Evolutionary conservation across 2,888 invertebrate genomes (phyloP), one percentile per base, ranked within the genome.

Genomic region (Serripes groenlandicus): DNA sequence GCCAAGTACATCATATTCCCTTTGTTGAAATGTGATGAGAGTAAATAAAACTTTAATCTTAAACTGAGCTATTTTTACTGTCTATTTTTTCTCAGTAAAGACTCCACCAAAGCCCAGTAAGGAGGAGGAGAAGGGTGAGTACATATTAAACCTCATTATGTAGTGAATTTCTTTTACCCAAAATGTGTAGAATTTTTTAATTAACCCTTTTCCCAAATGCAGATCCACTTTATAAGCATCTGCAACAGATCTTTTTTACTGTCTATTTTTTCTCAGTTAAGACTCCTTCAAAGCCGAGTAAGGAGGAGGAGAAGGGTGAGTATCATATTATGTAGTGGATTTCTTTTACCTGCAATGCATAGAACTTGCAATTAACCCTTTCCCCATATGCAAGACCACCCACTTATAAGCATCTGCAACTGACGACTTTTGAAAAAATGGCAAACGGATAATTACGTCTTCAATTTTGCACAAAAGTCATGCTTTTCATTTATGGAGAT

Each of bases 251-350:
- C n/a, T 35, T 52, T 56, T 32, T 56, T 71, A 30, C 30, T 56
- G 21, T 42, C 35, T 73, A 18, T 78, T 35, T 74, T 60, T 54
- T 70, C 58, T 68, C 76, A 83, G 83, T 77, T 62, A 83, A 83
- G 75, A 74, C 83, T 83, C 79, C 83, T 79, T 80, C 83, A 35
- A 83, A 83, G 69, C 74, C 73, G n/a, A 76, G 66, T 60, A 79
- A 77, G 74, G 83, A 83, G 76, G 83, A 83, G 70, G 83, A 83
- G 64, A 52, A 76, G 74, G 83, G 83, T 83, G 70, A 79, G 83
- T 83, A 21, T n/a, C n/a, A n/a, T n/a, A n/a, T n/a, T n/a, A n/a
- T n/a, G n/a, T n/a, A n/a, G n/a, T n/a, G n/a, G n/a, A n/a, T n/a
- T n/a, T n/a, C n/a, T n/a, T n/a, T n/a, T n/a, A n/a, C n/a, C n/a